These are phyloP conservation scores for Pseudopodoces humilis DNA, from an alignment of 2,113 vertebrate genomes.

Conservation along the genomic window DNA sequence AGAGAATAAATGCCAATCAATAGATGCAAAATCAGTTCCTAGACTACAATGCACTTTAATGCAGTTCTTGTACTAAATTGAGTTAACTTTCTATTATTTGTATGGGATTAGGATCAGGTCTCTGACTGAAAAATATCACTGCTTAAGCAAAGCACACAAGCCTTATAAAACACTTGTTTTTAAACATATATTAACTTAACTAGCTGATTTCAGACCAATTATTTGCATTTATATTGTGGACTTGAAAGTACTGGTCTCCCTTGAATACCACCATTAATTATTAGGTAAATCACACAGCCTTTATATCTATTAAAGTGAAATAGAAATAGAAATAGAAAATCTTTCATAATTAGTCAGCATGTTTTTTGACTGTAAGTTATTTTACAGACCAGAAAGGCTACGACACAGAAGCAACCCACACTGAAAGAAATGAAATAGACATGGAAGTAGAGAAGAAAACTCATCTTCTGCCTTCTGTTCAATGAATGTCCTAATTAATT, in stretches of 20 bases:
- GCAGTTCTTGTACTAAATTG: not conserved
- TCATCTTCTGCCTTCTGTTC: not conserved
- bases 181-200: not conserved
- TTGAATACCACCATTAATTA: not conserved
- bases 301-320: not conserved
- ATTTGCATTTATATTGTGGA: not conserved
- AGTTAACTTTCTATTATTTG: not conserved
- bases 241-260: not conserved
- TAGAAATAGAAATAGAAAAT: not conserved
- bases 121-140: not conserved
- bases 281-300: not conserved
- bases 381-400: not conserved
- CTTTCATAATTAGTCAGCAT: not conserved
- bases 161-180: not conserved
- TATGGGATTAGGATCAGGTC: not conserved
- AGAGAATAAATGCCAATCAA: not conserved
- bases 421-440: not conserved
- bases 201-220: not conserved
- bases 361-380: not conserved
- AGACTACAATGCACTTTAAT: not conserved
- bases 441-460: not conserved
- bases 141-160: not conserved
- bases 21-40: not conserved
- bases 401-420: not conserved
- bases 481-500: not conserved